Conservation (phyloP, 2,797 vertebrate species). For the Gastrophryne carolinensis region DNA sequence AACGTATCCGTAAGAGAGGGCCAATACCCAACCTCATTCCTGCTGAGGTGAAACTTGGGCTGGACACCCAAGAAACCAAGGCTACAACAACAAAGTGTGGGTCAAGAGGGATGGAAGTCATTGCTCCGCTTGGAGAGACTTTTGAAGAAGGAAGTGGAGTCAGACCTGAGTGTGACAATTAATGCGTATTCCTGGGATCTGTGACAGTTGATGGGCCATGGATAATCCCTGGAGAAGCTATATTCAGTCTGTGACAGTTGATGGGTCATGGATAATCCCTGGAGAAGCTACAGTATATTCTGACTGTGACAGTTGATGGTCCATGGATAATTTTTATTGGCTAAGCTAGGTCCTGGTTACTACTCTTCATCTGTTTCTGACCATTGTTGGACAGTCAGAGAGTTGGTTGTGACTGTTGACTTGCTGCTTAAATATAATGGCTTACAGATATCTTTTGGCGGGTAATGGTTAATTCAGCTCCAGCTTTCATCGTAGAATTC, state of each 20-base stretch:
- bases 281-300: neutral
- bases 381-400: too few relatives aligned
- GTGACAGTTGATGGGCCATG: neutral
- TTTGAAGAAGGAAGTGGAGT: slow-evolving; percentile 31
- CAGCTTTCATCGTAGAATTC: neutral
- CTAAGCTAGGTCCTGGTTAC: too few relatives aligned
- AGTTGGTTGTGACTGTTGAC: too few relatives aligned
- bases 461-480: neutral
- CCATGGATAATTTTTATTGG: too few relatives aligned
- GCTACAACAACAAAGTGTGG: neutral
- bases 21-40: too few relatives aligned
- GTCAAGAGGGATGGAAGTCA: neutral
- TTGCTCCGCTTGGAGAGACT: neutral
- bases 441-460: neutral
- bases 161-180: slow-evolving; percentile 25
- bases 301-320: neutral
- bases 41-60: neutral
- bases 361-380: too few relatives aligned
- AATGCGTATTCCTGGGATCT: neutral
- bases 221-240: neutral
- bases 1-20: neutral
- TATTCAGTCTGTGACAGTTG: neutral
- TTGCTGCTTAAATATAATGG: neutral
- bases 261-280: neutral
- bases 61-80: neutral